These are phyloP conservation scores for Oreamnos americanus DNA, from an alignment of 2,113 vertebrate genomes.

Conservation along the genomic window DNA sequence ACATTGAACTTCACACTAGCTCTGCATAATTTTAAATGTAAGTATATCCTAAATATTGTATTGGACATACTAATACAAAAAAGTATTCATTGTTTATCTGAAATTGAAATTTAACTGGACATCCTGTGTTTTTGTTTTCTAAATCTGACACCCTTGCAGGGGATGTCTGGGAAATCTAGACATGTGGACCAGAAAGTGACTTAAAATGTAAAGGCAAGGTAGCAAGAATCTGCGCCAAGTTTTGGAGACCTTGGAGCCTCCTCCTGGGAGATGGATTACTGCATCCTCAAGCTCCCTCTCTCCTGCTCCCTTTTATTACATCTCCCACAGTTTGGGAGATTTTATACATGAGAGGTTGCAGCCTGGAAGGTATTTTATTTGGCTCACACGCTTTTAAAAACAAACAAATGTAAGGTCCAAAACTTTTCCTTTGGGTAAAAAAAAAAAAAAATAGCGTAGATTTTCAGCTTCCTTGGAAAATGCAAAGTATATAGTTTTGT, in stretches of 20 bases:
- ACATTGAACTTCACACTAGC: background rate
- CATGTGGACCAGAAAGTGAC: background rate
- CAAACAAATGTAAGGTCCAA: background rate
- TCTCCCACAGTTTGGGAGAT: background rate
- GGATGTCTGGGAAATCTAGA: background rate
- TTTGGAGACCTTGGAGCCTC: background rate
- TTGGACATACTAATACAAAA: background rate
- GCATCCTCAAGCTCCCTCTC: background rate
- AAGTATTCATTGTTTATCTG: background rate
- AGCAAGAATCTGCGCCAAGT: background rate
- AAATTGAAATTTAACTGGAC: background rate
- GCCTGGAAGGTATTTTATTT: background rate
- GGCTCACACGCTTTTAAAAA: background rate
- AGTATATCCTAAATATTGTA: background rate
- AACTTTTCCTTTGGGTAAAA: background rate
- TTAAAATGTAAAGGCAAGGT: background rate
- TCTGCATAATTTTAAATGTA: background rate
- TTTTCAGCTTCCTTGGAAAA: constrained; percentile 15
- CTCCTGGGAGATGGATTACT: background rate
- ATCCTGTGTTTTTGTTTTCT: constrained; percentile 18
- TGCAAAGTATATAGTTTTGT: background rate
- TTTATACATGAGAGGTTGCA: background rate
- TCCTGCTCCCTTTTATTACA: background rate
- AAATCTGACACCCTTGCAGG: background rate
- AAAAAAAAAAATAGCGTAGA: background rate